These are phyloP conservation scores for Leptopilina myrica DNA, from an alignment of 2,888 invertebrate genomes.

Conservation along the genomic window DNA sequence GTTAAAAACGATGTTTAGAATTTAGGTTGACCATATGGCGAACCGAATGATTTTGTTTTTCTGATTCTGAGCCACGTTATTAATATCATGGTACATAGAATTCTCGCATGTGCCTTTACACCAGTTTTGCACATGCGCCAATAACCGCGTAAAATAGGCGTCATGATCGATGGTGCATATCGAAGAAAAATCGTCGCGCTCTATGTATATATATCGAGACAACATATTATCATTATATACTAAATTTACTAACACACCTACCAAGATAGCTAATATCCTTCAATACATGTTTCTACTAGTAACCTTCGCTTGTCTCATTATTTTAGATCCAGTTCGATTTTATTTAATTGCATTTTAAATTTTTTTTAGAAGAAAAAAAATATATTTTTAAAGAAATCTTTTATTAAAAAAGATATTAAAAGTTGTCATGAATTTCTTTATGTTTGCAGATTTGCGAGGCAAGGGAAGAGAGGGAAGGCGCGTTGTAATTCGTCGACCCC, in stretches of 20 bases:
- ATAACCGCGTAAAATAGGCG: slow-evolving; percentile 22
- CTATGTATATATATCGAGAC: background rate
- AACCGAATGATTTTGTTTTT: slow-evolving; percentile 48
- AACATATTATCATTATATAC: slow-evolving; percentile 23
- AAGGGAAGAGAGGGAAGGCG: too few relatives aligned
- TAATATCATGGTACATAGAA: slow-evolving; percentile 16
- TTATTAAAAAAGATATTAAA: too few relatives aligned
- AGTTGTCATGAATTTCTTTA: too few relatives aligned
- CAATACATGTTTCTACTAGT: background rate
- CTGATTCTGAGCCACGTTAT: slow-evolving; percentile 17
- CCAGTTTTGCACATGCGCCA: background rate
- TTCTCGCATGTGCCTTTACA: background rate
- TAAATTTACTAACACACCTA: slow-evolving; percentile 23
- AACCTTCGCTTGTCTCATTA: slow-evolving; percentile 21
- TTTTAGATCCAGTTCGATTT: slow-evolving; percentile 16
- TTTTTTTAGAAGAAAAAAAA: too few relatives aligned
- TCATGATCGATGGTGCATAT: slow-evolving; percentile 38
- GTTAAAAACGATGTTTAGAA: slow-evolving; percentile 49
- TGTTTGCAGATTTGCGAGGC: too few relatives aligned
- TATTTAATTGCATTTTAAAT: slow-evolving; percentile 6
- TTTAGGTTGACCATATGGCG: slow-evolving; percentile 69
- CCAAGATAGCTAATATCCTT: slow-evolving; percentile 10
- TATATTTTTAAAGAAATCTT: too few relatives aligned
- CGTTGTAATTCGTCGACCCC: too few relatives aligned
- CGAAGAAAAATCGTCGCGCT: slow-evolving; percentile 11